phyloP scores from a whole-genome alignment of 2,113 vertebrate species.

The Ceratotherium simum region DNA sequence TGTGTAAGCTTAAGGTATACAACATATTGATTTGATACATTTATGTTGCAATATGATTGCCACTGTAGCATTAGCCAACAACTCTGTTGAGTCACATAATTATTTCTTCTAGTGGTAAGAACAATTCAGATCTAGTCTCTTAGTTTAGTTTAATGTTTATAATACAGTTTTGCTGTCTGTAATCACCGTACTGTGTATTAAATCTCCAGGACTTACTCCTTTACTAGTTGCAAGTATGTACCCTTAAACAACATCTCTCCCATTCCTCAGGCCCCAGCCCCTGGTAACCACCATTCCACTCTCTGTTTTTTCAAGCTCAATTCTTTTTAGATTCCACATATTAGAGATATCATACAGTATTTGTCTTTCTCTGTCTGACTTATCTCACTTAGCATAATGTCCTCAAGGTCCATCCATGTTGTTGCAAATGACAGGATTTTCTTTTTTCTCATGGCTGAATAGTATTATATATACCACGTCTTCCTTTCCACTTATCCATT shows the following conservation, averaged over 20 bases:
- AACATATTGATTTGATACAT: too few species aligned
- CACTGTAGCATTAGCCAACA: not conserved
- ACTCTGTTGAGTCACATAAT: not conserved
- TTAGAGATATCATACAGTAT: not conserved
- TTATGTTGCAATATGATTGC: not conserved
- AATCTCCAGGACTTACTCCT: not conserved
- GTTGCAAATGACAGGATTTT: not conserved
- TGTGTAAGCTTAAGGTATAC: too few species aligned
- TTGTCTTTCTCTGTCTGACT: not conserved
- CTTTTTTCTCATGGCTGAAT: not conserved
- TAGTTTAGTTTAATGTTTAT: not conserved
- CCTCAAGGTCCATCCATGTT: not conserved
- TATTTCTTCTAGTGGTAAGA: not conserved
- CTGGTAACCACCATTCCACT: not conserved
- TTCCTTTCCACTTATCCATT: not conserved
- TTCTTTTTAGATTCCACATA: not conserved
- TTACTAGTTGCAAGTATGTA: not conserved
- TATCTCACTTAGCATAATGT: not conserved
- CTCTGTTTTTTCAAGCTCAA: too few species aligned
- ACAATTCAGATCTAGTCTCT: not conserved
- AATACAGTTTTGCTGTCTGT: not conserved
- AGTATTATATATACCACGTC: not conserved
- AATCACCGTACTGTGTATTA: too few species aligned
- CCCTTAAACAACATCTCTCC: not conserved
- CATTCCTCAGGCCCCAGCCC: not conserved